phyloP scores from a whole-genome alignment of 2,888 invertebrate species.

The Dendrolimus pini region DNA sequence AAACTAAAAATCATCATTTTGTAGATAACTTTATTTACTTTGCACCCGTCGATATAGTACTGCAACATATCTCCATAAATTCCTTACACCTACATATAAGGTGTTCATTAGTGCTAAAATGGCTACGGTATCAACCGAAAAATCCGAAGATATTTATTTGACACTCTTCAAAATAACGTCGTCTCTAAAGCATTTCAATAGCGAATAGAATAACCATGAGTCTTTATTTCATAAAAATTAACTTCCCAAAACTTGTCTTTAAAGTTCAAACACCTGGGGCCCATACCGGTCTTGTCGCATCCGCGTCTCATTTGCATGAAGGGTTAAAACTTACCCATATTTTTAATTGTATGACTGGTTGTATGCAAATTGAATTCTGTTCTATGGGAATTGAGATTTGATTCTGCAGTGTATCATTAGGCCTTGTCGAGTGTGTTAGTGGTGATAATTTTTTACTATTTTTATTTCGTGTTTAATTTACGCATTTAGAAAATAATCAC shows the following conservation, averaged over 20 bases:
- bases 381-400: conserved; percentile 38
- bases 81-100: too few species aligned
- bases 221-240: conserved; percentile 18
- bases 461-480: conserved; percentile 11
- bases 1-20: too few species aligned
- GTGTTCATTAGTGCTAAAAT: too few species aligned
- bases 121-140: too few species aligned
- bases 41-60: too few species aligned
- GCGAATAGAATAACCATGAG: conserved; percentile 6
- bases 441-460: neutral
- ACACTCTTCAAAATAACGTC: too few species aligned
- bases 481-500: too few species aligned
- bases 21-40: too few species aligned
- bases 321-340: conserved; percentile 74
- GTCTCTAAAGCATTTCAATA: too few species aligned
- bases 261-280: conserved; percentile 61
- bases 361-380: conserved; percentile 40
- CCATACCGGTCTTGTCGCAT: conserved; percentile 56
- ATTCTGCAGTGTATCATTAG: conserved; percentile 52
- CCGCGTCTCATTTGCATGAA: conserved; percentile 64
- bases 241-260: conserved; percentile 29
- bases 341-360: conserved; percentile 73
- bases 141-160: too few species aligned
- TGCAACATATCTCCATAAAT: too few species aligned
- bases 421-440: conserved; percentile 46